Percentiles rank a stretch among this genome's conserved stretches.
These are phyloP conservation scores for Drosophila sucinea DNA, from an alignment of 1,140 invertebrate species.

Conservation along the genomic window DNA sequence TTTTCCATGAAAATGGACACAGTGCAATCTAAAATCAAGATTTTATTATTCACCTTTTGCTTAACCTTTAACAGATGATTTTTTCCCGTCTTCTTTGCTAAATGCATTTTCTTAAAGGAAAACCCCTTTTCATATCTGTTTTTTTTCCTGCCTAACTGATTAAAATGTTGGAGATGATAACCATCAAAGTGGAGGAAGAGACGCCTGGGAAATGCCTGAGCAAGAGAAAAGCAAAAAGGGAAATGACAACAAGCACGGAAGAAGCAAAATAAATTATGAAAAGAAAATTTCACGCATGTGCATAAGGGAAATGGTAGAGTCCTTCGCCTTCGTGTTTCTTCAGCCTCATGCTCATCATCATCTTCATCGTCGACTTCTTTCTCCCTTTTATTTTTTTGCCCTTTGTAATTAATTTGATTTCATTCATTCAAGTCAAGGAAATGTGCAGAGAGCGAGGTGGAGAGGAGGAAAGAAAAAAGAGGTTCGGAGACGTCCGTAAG, in stretches of 20 bases:
- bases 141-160: constrained; percentile 47
- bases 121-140: constrained; percentile 2
- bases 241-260: constrained; percentile 27
- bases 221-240: constrained; percentile 23
- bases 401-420: constrained; percentile 77
- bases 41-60: not conserved
- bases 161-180: constrained; percentile 56
- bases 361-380: not conserved
- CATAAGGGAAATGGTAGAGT: constrained; percentile 48
- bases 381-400: not conserved
- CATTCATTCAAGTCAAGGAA: constrained; percentile 67
- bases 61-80: constrained; percentile 7
- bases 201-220: constrained; percentile 53
- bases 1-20: not conserved
- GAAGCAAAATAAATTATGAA: constrained; percentile 73
- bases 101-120: not conserved
- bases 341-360: constrained; percentile 27
- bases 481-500: not conserved
- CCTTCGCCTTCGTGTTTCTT: constrained; percentile 21
- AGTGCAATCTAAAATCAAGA: not conserved
- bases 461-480: constrained; percentile 35
- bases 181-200: constrained; percentile 50
- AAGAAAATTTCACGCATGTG: constrained; percentile 77
- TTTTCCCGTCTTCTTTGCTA: not conserved
- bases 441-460: constrained; percentile 43